These are phyloP conservation scores for Orycteropus afer DNA, from an alignment of 2,113 vertebrate genomes.

Conservation along the genomic window DNA sequence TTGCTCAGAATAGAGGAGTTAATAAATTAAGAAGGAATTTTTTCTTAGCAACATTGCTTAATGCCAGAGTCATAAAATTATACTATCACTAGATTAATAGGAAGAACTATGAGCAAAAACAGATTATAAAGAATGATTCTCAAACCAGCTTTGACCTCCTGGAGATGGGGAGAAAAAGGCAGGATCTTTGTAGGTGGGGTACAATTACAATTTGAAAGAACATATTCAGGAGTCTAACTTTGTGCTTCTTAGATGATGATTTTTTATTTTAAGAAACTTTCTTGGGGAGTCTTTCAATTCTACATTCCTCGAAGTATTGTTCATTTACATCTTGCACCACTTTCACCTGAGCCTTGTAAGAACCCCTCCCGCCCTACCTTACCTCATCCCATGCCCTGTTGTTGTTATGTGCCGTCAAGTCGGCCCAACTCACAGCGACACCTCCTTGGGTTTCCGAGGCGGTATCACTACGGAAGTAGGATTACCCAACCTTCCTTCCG, in stretches of 20 bases:
- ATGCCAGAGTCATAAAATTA: neutral
- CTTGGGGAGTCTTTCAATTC: neutral
- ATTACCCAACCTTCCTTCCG: too few species aligned
- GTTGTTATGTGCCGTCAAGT: too few species aligned
- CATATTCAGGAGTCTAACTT: neutral
- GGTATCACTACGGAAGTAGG: too few species aligned
- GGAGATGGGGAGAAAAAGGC: neutral
- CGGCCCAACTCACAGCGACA: too few species aligned
- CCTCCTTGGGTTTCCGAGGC: too few species aligned
- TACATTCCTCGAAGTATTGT: neutral
- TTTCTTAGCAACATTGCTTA: neutral
- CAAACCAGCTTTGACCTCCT: neutral
- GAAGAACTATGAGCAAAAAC: neutral
- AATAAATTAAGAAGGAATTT: neutral
- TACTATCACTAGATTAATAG: neutral
- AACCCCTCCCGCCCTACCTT: fast-evolving
- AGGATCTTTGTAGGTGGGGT: neutral
- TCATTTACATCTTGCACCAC: neutral
- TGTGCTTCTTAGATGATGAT: neutral
- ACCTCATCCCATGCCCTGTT: too few species aligned
- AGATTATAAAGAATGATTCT: neutral
- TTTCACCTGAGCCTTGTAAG: neutral
- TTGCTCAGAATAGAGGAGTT: neutral
- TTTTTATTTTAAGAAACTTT: neutral
- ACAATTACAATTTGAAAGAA: neutral